Base-by-base conservation (phyloP, 2,888 invertebrate genomes). In the Prosapia bicincta region DNA sequence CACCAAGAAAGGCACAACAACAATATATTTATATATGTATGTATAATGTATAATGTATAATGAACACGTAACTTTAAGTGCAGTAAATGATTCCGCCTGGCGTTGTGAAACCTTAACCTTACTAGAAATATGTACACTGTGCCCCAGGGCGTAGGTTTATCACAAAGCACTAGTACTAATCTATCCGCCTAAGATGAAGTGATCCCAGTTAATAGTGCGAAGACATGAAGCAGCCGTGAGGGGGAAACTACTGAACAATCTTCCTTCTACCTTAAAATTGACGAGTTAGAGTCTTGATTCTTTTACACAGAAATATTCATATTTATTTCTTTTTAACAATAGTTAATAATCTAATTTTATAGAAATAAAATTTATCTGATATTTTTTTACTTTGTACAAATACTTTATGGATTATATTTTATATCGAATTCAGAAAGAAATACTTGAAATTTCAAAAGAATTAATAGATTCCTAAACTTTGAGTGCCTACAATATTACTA, bases 1-100 rank as follows among this genome's bases (percentile, higher is more conserved):
- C 54, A 54, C 54, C 54, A 54, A 54, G 54, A 54, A 54, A 54
- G 54, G 54, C 54, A 54, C 54, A 54, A 54, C 54, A 54, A 54
- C 54, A 54, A 54, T 54, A 54, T 54, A 54, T 54, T 13, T 38
- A 38, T 38, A 54, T 54, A 54, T 54, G n/a, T 54, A 54, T 54
- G 13, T 54, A 54, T 38, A n/a, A 54, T 54, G 13, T 54, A 20
- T 54, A 54, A 20, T 20, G n/a, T n/a, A 20, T 54, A 54, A 54
- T 54, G 54, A 54, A 54, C 54, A 54, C 54, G 54, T 54, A 54
- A 54, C 7, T 20, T 54, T 38, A 13, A 54, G 54, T 54, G 54
- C 54, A 54, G 54, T 54, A 20, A 54, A 54, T 54, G 54, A 20
- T 20, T 9, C 20, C 3, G 54, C 54, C 54, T 20, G 54, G 54